phyloP scores from a whole-genome alignment of 2,888 invertebrate species.

The Tupiocoris notatus region DNA sequence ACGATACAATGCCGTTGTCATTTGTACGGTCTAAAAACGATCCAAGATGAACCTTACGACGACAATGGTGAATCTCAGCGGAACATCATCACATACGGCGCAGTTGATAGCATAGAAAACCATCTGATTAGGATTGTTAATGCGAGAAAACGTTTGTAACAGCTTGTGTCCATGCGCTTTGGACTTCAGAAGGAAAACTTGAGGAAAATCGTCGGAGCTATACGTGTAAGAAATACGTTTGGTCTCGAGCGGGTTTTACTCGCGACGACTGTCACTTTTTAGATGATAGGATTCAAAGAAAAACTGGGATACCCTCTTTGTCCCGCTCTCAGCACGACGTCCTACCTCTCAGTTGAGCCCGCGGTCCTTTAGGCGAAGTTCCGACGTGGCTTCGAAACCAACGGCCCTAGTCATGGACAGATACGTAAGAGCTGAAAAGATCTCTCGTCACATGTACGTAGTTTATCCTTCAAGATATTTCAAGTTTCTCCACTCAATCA shows the following conservation, averaged over 20 bases:
- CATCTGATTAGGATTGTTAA: too few species aligned
- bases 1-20: too few species aligned
- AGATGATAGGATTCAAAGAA: slow-evolving; percentile 20
- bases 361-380: not conserved
- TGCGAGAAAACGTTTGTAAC: too few species aligned
- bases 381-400: not conserved
- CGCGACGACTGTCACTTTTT: slow-evolving; percentile 12
- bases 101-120: too few species aligned
- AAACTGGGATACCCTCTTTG: slow-evolving; percentile 7
- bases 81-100: too few species aligned
- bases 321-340: not conserved
- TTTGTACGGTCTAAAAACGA: too few species aligned
- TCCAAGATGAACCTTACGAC: too few species aligned
- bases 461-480: not conserved
- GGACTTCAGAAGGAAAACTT: not conserved
- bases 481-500: too few species aligned
- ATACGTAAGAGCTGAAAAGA: not conserved
- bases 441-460: not conserved
- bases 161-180: too few species aligned
- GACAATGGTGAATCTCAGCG: too few species aligned
- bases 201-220: not conserved
- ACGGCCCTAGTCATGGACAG: not conserved
- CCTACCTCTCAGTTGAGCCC: not conserved
- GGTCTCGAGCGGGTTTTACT: slow-evolving; percentile 6
- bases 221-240: slow-evolving; percentile 9